phyloP scores from a whole-genome alignment of 2,888 invertebrate species.

The Sphaerophoria rueppellii region DNA sequence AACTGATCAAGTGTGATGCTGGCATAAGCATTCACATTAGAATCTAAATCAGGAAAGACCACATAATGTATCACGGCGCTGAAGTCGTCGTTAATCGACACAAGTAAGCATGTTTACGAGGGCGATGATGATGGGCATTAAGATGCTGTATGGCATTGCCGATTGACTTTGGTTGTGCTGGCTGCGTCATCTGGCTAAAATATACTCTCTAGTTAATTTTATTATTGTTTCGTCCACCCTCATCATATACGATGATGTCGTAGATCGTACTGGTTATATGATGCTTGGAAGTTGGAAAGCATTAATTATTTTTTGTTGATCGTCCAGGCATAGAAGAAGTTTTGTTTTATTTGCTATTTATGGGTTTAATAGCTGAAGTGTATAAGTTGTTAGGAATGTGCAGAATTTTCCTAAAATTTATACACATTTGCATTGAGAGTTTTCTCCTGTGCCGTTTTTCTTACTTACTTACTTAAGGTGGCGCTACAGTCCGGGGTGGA shows the following conservation, averaged over 20 bases:
- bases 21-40: conserved; percentile 1
- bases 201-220: conserved; percentile 12
- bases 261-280: neutral
- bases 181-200: conserved; percentile 27
- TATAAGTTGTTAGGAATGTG: too few relatives aligned
- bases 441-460: too few relatives aligned
- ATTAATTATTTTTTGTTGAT: conserved; percentile 57
- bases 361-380: too few relatives aligned
- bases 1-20: conserved; percentile 22
- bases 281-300: conserved; percentile 16
- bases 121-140: conserved; percentile 62
- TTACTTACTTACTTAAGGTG: too few relatives aligned
- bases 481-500: too few relatives aligned
- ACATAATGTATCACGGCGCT: neutral
- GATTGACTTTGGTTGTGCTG: conserved; percentile 63
- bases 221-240: conserved; percentile 48
- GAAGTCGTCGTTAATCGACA: conserved; percentile 32
- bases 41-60: neutral
- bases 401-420: too few relatives aligned
- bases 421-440: too few relatives aligned
- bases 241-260: conserved; percentile 16
- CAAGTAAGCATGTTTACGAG: conserved; percentile 43
- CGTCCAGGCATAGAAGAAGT: conserved; percentile 13
- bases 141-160: conserved; percentile 60
- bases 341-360: conserved; percentile 39